Evolutionary conservation across 2,113 vertebrate species (phyloP).

Genomic region (Mustela lutreola): DNA sequence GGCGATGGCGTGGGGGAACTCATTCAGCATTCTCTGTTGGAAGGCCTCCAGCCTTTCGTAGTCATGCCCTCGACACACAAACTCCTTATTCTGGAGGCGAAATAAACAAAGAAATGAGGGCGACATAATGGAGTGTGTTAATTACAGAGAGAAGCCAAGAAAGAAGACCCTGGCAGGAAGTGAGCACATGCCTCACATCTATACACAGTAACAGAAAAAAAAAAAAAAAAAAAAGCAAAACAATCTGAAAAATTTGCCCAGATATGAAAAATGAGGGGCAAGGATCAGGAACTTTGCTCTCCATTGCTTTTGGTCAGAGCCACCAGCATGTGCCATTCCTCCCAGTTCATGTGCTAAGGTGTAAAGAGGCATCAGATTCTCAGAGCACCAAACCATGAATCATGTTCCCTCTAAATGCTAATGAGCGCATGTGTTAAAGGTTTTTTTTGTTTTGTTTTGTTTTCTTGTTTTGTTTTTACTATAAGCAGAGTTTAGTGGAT

Average conservation of each 20-base stretch:
- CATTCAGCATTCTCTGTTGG: conserved; percentile 98
- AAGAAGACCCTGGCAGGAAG: neutral
- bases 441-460: neutral
- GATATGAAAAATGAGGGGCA: neutral
- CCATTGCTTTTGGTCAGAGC: neutral
- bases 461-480: neutral
- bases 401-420: neutral
- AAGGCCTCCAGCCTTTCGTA: conserved; percentile 99
- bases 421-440: neutral
- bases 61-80: conserved; percentile 99
- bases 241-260: neutral
- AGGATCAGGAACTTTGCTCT: neutral
- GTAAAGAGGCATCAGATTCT: neutral
- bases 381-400: neutral
- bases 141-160: neutral
- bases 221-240: neutral
- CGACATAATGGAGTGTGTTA: neutral
- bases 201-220: neutral
- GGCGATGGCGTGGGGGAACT: conserved; percentile 99
- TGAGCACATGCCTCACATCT: neutral
- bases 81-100: conserved; percentile 96
- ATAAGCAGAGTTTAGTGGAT: neutral
- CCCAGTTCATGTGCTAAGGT: neutral
- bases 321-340: neutral
- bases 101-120: conserved; percentile 30